Evolutionary conservation across 2,888 invertebrate genomes (phyloP).

Genomic region (Lymantria dispar): DNA sequence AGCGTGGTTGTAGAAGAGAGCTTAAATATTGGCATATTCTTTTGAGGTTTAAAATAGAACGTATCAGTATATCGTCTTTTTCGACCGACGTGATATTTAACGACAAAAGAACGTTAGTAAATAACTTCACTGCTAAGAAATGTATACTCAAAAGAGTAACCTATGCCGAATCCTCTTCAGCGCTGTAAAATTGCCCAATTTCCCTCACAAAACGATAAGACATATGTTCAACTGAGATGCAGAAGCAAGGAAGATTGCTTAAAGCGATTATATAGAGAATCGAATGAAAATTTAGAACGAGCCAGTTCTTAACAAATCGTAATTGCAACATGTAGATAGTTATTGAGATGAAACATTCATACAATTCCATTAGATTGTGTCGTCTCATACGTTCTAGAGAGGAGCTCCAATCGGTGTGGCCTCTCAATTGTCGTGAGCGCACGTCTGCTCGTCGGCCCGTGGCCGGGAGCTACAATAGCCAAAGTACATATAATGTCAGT

Average conservation of each 20-base stretch:
- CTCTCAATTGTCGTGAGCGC: conserved; percentile 59
- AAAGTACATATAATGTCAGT: conserved; percentile 30
- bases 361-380: conserved; percentile 48
- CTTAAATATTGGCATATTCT: too few species aligned
- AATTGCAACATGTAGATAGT: conserved; percentile 23
- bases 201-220: too few species aligned
- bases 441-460: conserved; percentile 41
- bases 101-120: too few species aligned
- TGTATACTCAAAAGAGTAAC: too few species aligned
- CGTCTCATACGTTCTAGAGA: conserved; percentile 43
- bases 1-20: too few species aligned
- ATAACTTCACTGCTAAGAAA: too few species aligned
- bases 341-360: conserved; percentile 35
- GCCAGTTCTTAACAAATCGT: conserved; percentile 1
- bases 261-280: conserved; percentile 11
- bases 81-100: too few species aligned
- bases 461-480: conserved; percentile 47
- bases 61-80: too few species aligned
- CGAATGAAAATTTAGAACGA: conserved; percentile 26
- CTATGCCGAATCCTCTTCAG: too few species aligned
- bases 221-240: too few species aligned
- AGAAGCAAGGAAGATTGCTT: conserved; percentile 10
- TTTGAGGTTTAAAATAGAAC: too few species aligned
- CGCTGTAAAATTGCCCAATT: too few species aligned
- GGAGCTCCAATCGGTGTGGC: conserved; percentile 54